These are phyloP conservation scores for Stomorhina lunata DNA, from an alignment of 2,888 invertebrate genomes.

Conservation along the genomic window DNA sequence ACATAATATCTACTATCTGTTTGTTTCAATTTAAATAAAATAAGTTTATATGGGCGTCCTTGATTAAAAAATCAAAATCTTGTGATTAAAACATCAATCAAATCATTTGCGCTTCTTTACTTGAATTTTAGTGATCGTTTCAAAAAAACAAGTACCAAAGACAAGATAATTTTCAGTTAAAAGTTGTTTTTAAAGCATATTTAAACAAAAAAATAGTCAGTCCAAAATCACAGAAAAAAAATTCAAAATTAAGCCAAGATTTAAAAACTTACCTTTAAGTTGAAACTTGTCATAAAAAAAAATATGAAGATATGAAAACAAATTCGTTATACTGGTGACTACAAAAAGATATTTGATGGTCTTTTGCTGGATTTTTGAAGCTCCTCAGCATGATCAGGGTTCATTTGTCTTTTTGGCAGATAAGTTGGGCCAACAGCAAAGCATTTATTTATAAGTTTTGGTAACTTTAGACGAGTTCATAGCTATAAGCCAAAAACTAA, in stretches of 20 bases:
- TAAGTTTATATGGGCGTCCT: slow-evolving; percentile 5
- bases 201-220: neutral
- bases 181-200: neutral
- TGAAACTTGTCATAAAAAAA: slow-evolving; percentile 29
- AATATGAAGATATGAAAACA: neutral
- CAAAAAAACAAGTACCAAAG: neutral
- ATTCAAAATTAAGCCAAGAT: neutral
- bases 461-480: neutral
- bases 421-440: neutral
- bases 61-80: neutral
- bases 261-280: slow-evolving; percentile 2
- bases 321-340: neutral
- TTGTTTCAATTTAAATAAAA: neutral
- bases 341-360: neutral
- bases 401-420: slow-evolving; percentile 20
- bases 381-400: slow-evolving; percentile 17
- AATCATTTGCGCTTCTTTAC: slow-evolving; percentile 17
- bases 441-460: neutral
- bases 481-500: neutral
- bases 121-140: neutral
- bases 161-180: slow-evolving; percentile 14
- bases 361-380: neutral
- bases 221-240: neutral
- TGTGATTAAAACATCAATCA: slow-evolving; percentile 56
- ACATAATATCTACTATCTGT: neutral